phyloP scores from a whole-genome alignment of 1,140 invertebrate species.

The Drosophila busckii region DNA sequence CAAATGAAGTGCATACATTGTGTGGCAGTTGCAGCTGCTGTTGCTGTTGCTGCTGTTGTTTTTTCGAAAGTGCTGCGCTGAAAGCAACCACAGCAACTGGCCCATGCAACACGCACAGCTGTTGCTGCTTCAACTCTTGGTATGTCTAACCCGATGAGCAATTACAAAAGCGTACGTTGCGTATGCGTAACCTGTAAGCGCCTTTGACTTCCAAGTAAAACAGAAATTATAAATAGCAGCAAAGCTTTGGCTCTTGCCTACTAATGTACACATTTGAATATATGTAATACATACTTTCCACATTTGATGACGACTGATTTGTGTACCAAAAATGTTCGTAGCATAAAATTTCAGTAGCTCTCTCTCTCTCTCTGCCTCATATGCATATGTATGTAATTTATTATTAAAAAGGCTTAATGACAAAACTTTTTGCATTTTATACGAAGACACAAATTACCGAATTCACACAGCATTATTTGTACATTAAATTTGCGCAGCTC shows the following conservation, averaged over 20 bases:
- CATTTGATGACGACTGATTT: conserved; percentile 17
- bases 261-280: conserved; percentile 68
- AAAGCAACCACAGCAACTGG: not conserved
- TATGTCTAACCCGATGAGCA: not conserved
- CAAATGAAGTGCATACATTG: conserved; percentile 28
- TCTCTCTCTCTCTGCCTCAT: conserved; percentile 30
- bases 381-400: conserved; percentile 48
- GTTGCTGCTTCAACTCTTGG: not conserved
- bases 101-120: conserved; percentile 6
- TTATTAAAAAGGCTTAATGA: conserved; percentile 75
- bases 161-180: not conserved
- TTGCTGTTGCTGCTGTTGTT: not conserved
- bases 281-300: conserved; percentile 72
- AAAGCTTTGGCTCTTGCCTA: conserved; percentile 13
- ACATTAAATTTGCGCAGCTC: not conserved
- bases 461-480: conserved; percentile 20
- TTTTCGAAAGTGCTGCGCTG: too few relatives aligned
- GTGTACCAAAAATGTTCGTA: conserved; percentile 15
- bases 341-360: conserved; percentile 5
- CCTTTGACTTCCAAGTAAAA: too few relatives aligned
- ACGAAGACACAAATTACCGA: conserved; percentile 40
- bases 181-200: conserved; percentile 18
- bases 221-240: conserved; percentile 18
- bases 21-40: conserved; percentile 22
- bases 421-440: conserved; percentile 68